Evolutionary conservation across 92 coral and sea anemone species (phyloP), one percentile per base, ranked within the genome.

Genomic region (Ricordea florida): DNA sequence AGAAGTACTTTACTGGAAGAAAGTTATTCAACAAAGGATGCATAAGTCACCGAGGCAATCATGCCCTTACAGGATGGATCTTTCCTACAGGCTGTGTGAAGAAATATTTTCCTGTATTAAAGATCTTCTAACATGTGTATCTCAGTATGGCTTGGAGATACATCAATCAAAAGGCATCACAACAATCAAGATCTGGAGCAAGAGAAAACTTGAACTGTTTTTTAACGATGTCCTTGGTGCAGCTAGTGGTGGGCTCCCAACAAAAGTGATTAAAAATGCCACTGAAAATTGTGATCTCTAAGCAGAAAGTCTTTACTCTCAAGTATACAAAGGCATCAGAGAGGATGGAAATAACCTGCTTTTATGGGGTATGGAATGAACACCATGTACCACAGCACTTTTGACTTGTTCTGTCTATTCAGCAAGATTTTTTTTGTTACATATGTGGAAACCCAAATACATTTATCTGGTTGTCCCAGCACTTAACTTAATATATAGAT

Each of bases 41-140:
- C 76, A 43, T 24, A 78, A 66, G 43, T 78, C 81, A 26, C 85
- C 85, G 35, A 78, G 81, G 69, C 79, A 78, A 62, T 47, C 74
- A 23, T 71, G 81, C 61, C 90, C 90, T 42, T 85, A 85, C 90
- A 78, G 85, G 77, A 85, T 78, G 58, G 84, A 85, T 71, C 21
- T 85, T 77, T 85, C 85, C 49, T 55, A 85, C 85, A 79, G 90
- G 74, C 46, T 85, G 62, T 59, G 85, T 59, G 65, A 70, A 25
- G 90, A 85, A 79, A 73, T 85, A 65, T 85, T 85, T 60, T 57
- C 21, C 51, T 78, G 53, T 67, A 55, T 85, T 47, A 78, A 78
- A 73, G 81, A 85, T 58, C 85, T 85, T 48, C 57, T 85, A 8
- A 85, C 90, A 45, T 78, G 90, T 85, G 86, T 79, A 35, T 58